Evolutionary conservation across 2,797 vertebrate genomes (phyloP), one percentile per base, ranked within the genome.

Genomic region (Mastacembelus armatus): DNA sequence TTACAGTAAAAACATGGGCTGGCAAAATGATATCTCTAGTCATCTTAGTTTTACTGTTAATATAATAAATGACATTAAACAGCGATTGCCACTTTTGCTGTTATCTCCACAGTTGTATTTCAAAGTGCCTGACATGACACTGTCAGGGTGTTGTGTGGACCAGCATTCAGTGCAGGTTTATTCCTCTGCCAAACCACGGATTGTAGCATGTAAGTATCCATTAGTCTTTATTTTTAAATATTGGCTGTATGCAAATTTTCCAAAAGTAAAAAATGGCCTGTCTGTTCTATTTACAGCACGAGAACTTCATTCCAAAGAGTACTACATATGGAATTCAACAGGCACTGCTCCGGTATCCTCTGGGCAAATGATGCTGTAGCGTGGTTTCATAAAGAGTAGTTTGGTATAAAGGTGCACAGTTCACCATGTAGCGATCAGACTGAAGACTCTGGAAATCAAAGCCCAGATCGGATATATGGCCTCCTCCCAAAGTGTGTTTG

Each of bases 301-400:
- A 79, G 97, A 98, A 80, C 90, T 98, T 75, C 88, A 95, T 58
- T 96, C 98, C 80, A 96, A 96, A 5, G 92, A 97, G 70, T 98
- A 97, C 85, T 97, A 92, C 90, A 96, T 99, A 83, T 99, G 98
- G 97, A 99, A 99, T 90, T 96, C 96, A 76, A 95, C 95, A 84
- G 96, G 95, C 11, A 77, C 92, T 29, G 95, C 96, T 63, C 97
- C 98, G 1, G 80, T 94, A 26, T 93, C 90, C 11, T 91, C 91
- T 60, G 92, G 91, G 5, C 89, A 89, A 55, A 80, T 89, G 84
- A 90, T 88, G 61, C 78, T 93, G 54, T 94, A 91, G 78, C 16
- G 7, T 33, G 42, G 33, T 58, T 54, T 35, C 32, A 40, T 48
- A 29, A 11, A 49, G 10, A 69, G 12, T 9, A 27, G 12, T 32